phyloP scores from a whole-genome alignment of 2,797 vertebrate species.

The Hippopotamyrus pictus region DNA sequence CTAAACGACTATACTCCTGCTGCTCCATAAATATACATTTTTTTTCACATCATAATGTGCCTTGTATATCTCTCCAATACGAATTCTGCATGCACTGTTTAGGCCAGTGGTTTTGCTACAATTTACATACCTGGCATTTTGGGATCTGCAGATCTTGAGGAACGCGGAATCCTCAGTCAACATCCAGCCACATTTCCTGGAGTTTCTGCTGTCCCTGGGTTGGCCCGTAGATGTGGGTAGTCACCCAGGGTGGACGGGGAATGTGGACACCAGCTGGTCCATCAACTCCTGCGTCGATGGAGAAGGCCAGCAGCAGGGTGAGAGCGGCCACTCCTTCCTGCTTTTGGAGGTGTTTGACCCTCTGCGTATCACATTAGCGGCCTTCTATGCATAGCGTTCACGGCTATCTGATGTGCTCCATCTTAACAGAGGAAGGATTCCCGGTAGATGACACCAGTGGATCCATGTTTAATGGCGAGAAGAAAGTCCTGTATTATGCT shows the following conservation, averaged over 20 bases:
- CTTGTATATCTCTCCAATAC: background rate
- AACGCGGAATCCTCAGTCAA: conserved; percentile 77
- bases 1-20: background rate
- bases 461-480: conserved; percentile 79
- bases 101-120: background rate
- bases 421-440: conserved; percentile 64
- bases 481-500: conserved; percentile 74
- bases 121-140: background rate
- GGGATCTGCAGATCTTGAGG: conserved; percentile 71
- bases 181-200: conserved; percentile 77
- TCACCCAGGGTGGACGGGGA: conserved; percentile 82
- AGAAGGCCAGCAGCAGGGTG: conserved; percentile 71
- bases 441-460: conserved; percentile 73
- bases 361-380: background rate
- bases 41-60: background rate
- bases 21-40: background rate
- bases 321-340: conserved; percentile 8
- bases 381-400: background rate
- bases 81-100: background rate
- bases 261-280: conserved; percentile 89
- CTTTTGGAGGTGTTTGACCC: background rate
- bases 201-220: conserved; percentile 83
- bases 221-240: conserved; percentile 72
- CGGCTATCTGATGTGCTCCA: background rate
- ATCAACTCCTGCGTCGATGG: conserved; percentile 74